Percentiles rank a stretch among this genome's conserved stretches.
Evolutionary conservation across 2,888 invertebrate genomes (phyloP).

Genomic region (Hypomecis atomaria): DNA sequence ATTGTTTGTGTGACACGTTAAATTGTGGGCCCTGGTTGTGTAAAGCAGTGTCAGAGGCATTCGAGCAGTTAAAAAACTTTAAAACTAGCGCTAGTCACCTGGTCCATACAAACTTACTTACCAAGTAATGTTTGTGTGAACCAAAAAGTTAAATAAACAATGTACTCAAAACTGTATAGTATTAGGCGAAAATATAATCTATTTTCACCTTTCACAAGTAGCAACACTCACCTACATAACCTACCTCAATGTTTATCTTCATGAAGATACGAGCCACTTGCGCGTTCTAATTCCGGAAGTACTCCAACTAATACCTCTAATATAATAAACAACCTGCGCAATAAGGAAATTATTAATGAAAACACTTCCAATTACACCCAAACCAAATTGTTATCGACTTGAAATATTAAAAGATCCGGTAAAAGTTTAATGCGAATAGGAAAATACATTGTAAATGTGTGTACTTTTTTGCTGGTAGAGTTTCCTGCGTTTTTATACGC

Average conservation of each 20-base stretch:
- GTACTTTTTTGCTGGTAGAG: neutral
- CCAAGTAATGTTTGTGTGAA: neutral
- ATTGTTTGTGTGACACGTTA: no score
- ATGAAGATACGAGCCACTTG: slow-evolving; percentile 28
- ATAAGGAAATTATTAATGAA: slow-evolving; percentile 1
- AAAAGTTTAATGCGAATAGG: slow-evolving; percentile 12
- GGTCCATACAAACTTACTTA: neutral
- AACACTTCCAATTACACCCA: neutral
- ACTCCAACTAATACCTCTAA: neutral
- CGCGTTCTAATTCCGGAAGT: slow-evolving; percentile 34
- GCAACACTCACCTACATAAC: slow-evolving; percentile 37
- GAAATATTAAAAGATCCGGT: neutral
- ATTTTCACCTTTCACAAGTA: slow-evolving; percentile 23
- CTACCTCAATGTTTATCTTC: slow-evolving; percentile 42
- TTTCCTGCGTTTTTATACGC: slow-evolving; percentile 3
- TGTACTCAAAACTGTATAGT: neutral
- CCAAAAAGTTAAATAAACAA: no score
- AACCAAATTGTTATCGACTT: neutral
- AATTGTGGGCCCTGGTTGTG: no score
- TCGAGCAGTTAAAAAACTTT: no score
- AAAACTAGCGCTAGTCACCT: neutral
- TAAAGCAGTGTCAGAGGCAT: no score
- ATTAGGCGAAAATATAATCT: neutral
- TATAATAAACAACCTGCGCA: neutral
- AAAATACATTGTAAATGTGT: neutral